Evolutionary conservation across 2,113 vertebrate genomes (phyloP).

Genomic region (Corythoichthys intestinalis): DNA sequence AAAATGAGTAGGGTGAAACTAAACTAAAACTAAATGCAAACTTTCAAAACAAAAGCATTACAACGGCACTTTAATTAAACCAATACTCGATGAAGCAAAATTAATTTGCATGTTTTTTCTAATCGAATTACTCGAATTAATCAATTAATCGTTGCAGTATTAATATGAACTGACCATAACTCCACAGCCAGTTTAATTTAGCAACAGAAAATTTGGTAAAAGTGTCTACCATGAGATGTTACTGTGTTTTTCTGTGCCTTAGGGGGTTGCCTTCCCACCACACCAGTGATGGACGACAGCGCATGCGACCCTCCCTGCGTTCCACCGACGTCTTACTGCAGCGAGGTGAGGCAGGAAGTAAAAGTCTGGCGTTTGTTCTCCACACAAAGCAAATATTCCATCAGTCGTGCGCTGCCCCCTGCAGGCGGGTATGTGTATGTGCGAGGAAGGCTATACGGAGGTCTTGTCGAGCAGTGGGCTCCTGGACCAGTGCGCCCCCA

Average conservation of each 20-base stretch:
- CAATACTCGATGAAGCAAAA: too few species aligned
- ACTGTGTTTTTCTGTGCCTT: constrained; percentile 50
- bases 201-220: not conserved
- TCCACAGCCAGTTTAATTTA: not conserved
- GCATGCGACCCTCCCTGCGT: constrained; percentile 88
- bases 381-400: not conserved
- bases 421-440: constrained; percentile 82
- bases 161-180: not conserved
- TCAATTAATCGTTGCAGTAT: too few species aligned
- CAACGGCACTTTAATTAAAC: too few species aligned
- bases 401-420: constrained; percentile 52
- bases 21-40: too few species aligned
- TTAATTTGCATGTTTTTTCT: too few species aligned
- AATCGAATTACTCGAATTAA: too few species aligned
- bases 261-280: constrained; percentile 87
- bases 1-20: too few species aligned
- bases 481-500: constrained; percentile 88
- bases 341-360: constrained; percentile 69
- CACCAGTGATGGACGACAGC: constrained; percentile 81
- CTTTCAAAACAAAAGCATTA: too few species aligned
- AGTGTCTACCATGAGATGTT: not conserved
- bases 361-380: not conserved
- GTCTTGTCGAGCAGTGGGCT: constrained; percentile 82
- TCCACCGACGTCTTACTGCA: constrained; percentile 86
- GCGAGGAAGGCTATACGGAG: constrained; percentile 94